Evolutionary conservation across 2,888 invertebrate species (phyloP), one percentile per base, ranked within the genome.

Genomic region (Meteorus colon): DNA sequence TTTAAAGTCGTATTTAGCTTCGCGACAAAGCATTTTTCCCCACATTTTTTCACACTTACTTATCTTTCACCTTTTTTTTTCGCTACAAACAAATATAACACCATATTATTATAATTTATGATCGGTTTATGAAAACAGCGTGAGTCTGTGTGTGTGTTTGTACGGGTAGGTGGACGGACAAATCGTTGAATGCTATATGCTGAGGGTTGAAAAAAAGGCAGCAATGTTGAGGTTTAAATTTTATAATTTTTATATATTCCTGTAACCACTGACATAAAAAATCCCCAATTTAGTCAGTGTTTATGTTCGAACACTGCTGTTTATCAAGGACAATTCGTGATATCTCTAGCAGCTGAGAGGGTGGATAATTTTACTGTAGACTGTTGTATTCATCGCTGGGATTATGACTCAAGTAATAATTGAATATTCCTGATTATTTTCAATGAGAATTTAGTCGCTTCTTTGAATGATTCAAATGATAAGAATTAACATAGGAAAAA

Each of bases 31-130:
- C 75, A 70, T 65, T 70, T 70, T 75, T 77, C 73, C 19, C 24
- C 37, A 73, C 69, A 65, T 73, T 75, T 73, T 37, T 27, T 27
- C 63, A 41, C 37, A 24, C 37, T 41, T 14, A n/a, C 14, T 45
- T 48, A 69, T 73, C 59, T 51, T 62, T 73, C n/a, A n/a, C n/a
- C n/a, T 37, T 67, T 55, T 48, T 73, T 45, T 67, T 71, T 66
- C 67, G 66, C 62, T 55, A 19, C 10, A 55, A 55, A 2, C 19
- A 8, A 55, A 8, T 55, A 19, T 55, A 55, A 55, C 55, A 55
- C 62, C 48, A 73, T 41, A 51, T 69, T 72, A 75, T 55, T 66
- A 78, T 79, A 78, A 79, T 79, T 79, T 79, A 79, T 72, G 75
- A 78, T 45, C 67, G 75, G 74, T 73, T 76, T 77, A 78, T 79